These are phyloP conservation scores for Lophura nycthemera DNA, from an alignment of 2,113 vertebrate species.

Conservation along the genomic window DNA sequence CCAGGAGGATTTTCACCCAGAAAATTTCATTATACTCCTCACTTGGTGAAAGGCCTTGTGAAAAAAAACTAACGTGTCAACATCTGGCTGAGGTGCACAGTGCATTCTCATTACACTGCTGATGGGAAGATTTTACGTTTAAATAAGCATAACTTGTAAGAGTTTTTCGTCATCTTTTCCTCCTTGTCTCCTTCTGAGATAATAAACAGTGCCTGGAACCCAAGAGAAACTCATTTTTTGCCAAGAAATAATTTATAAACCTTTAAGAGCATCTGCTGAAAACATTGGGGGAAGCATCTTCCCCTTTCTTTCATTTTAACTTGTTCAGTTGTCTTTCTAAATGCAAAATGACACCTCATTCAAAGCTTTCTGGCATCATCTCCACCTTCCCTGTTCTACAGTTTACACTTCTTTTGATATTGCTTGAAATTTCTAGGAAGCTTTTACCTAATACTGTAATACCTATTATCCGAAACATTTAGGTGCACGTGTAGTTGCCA, in stretches of 20 bases:
- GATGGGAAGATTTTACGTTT: constrained; percentile 65
- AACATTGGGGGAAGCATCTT: background rate
- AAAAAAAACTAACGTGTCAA: constrained; percentile 62
- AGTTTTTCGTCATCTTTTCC: constrained; percentile 23
- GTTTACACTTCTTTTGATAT: constrained; percentile 70
- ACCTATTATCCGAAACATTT: constrained; percentile 75
- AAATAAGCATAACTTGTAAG: constrained; percentile 64
- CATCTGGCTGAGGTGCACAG: constrained; percentile 53
- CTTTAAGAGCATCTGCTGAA: constrained; percentile 50
- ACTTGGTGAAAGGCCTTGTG: constrained; percentile 19
- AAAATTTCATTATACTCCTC: constrained; percentile 47
- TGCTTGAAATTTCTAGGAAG: constrained; percentile 53
- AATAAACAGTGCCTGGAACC: constrained; percentile 68
- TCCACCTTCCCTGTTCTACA: constrained; percentile 69
- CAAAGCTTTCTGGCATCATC: constrained; percentile 69
- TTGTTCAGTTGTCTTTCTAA: constrained; percentile 65
- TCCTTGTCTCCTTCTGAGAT: constrained; percentile 27
- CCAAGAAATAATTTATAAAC: constrained; percentile 63
- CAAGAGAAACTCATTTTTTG: constrained; percentile 70
- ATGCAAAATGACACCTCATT: constrained; percentile 72
- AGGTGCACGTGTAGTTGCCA: constrained; percentile 59
- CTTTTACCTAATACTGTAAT: constrained; percentile 76
- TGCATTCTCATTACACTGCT: constrained; percentile 41
- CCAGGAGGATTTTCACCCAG: constrained; percentile 48
- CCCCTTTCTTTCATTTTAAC: constrained; percentile 48